phyloP scores from a whole-genome alignment of 2,113 vertebrate genomes.

The Uropsilus gracilis region DNA sequence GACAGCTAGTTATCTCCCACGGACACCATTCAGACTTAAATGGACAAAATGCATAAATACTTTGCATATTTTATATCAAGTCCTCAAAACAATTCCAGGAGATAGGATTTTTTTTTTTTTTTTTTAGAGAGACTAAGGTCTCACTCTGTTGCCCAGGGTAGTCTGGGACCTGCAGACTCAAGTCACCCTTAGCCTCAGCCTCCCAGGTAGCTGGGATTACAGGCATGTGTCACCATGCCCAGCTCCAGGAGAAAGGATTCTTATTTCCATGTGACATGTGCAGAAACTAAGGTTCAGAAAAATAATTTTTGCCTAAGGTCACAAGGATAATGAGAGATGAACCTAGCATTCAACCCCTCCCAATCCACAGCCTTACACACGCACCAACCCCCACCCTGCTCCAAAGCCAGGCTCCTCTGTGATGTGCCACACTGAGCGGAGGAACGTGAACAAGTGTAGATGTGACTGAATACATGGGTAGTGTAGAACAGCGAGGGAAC shows the following conservation, averaged over 20 bases:
- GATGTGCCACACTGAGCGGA: not conserved
- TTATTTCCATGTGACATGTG: not conserved
- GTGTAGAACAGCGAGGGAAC: not conserved
- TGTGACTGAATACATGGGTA: not conserved
- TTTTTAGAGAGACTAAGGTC: too few species aligned
- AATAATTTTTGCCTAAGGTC: not conserved
- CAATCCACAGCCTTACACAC: not conserved
- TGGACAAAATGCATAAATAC: not conserved
- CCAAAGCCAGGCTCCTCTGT: not conserved
- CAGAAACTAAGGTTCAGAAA: conserved; percentile 15
- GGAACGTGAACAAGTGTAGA: not conserved
- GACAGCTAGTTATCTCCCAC: not conserved
- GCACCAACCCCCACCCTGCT: too few species aligned
- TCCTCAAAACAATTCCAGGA: not conserved
- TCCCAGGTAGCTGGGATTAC: too few species aligned
- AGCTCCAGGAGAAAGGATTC: too few species aligned
- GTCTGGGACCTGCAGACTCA: too few species aligned
- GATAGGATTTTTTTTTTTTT: too few species aligned
- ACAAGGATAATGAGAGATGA: not conserved
- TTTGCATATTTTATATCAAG: not conserved
- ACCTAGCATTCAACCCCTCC: not conserved
- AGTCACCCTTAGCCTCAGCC: too few species aligned
- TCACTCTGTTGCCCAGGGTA: too few species aligned
- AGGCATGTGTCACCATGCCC: too few species aligned
- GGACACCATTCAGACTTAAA: not conserved